A percentile compares a stretch with the other conserved stretches of the same genome.
These are phyloP conservation scores for Cyrtorhinus lividipennis DNA, from an alignment of 1,140 invertebrate genomes.

Conservation along the genomic window DNA sequence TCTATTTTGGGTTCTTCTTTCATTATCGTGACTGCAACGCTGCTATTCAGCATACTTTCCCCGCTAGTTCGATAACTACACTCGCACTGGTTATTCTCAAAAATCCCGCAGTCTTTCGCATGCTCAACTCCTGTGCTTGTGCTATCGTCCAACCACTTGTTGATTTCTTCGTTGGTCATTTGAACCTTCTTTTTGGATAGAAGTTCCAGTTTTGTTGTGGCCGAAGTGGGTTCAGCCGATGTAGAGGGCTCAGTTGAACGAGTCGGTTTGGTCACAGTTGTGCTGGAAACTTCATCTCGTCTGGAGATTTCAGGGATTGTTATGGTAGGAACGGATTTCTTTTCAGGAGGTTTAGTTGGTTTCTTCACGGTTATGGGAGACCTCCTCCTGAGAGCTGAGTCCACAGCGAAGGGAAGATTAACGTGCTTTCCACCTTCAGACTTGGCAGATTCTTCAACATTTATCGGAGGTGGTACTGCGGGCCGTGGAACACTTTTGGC, in stretches of 20 bases:
- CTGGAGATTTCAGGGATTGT: background rate
- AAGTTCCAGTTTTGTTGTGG: background rate
- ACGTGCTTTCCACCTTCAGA: conserved; percentile 23
- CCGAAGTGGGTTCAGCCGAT: background rate
- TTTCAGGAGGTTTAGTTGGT: conserved; percentile 7
- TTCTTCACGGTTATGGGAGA: conserved; percentile 20
- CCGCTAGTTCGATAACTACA: conserved; percentile 17
- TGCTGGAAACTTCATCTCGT: background rate
- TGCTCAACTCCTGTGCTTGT: conserved; percentile 23
- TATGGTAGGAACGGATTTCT: conserved; percentile 7
- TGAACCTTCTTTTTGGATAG: conserved; percentile 44
- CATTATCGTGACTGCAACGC: background rate
- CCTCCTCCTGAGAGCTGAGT: conserved; percentile 23
- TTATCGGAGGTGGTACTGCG: background rate
- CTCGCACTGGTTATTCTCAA: conserved; percentile 24
- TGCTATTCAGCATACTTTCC: conserved; percentile 9
- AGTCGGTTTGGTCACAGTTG: background rate
- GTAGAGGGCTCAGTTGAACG: background rate
- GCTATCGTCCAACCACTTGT: conserved; percentile 52
- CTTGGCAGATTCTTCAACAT: background rate
- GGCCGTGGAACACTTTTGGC: background rate
- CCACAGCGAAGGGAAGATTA: conserved; percentile 24
- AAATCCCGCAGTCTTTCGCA: conserved; percentile 23
- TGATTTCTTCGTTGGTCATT: conserved; percentile 55
- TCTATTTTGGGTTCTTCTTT: conserved; percentile 11